Conservation (phyloP, 2,113 vertebrate species). For the Aphelocoma coerulescens region DNA sequence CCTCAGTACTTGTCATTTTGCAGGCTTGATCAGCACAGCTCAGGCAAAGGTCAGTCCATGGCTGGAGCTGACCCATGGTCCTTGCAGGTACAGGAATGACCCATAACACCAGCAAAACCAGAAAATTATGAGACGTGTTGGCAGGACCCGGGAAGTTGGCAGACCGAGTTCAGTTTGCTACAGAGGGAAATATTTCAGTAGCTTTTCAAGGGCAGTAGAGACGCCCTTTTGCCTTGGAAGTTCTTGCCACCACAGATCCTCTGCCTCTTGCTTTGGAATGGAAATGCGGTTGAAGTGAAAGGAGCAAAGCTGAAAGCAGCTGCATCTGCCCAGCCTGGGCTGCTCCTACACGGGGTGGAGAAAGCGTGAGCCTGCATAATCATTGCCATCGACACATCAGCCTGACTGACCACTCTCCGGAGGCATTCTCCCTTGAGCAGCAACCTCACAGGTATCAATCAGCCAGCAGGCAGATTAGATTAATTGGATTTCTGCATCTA, state of each 20-base stretch:
- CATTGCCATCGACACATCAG: accelerated
- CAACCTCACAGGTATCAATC: neutral
- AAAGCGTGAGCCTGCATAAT: neutral
- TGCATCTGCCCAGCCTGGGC: neutral
- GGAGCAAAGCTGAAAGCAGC: neutral
- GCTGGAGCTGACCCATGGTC: neutral
- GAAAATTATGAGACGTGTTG: neutral
- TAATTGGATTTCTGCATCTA: neutral
- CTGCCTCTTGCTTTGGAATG: neutral
- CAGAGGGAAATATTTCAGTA: neutral
- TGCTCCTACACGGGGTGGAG: neutral
- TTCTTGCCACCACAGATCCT: neutral
- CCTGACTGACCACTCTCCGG: accelerated
- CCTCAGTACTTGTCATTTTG: neutral
- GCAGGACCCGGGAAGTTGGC: neutral
- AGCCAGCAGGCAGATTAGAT: neutral
- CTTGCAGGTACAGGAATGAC: neutral
- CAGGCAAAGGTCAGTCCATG: neutral
- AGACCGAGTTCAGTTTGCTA: neutral
- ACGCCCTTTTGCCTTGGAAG: neutral
- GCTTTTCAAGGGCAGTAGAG: neutral
- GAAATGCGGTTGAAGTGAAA: neutral
- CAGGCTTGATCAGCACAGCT: neutral
- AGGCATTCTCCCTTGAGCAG: neutral
- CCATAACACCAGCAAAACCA: neutral